Evolutionary conservation across 2,113 vertebrate genomes (phyloP), one percentile per base, ranked within the genome.

Genomic region (Willisornis vidua): DNA sequence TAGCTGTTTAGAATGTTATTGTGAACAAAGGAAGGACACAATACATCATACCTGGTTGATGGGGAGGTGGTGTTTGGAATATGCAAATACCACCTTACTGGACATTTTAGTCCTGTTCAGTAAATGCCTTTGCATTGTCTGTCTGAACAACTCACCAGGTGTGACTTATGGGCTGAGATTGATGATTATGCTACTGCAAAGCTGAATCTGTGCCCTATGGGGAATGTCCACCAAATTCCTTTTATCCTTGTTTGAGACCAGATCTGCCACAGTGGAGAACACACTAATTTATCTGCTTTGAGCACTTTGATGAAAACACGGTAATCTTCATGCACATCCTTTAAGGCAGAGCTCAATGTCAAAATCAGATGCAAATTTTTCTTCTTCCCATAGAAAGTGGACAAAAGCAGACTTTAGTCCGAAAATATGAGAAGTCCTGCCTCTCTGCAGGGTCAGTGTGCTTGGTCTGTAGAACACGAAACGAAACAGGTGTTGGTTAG

Each of bases 161-260:
- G 31, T 48, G 74, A 91, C 26, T 55, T 20, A 33, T 29, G 35
- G 35, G 33, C 45, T 71, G 55, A 74, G 46, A 88, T 0, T 79
- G 46, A 87, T 76, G 41, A 82, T 79, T 72, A 61, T 46, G 33
- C 43, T 39, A 12, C 66, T 57, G 19, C n/a, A 57, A 91, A 88
- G 39, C 33, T 87, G 39, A 57, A 94, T 71, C 28, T 68, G 39
- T 72, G 70, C 31, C 75, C 61, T 26, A 22, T 0, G 0, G 63
- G 45, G n/a, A 49, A 84, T 49, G 51, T 48, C 85, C 81, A 86
- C 57, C 68, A 91, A 94, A 83, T n/a, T 63, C 35, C 43, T 61
- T 62, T 77, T 62, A 78, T 51, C 74, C 57, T 68, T 73, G 79
- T 84, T 87, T 81, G 89, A 94, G 51, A 65, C 75, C 77, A 81